phyloP scores from a whole-genome alignment of 2,113 vertebrate species.

The Erythrocercus mccallii region DNA sequence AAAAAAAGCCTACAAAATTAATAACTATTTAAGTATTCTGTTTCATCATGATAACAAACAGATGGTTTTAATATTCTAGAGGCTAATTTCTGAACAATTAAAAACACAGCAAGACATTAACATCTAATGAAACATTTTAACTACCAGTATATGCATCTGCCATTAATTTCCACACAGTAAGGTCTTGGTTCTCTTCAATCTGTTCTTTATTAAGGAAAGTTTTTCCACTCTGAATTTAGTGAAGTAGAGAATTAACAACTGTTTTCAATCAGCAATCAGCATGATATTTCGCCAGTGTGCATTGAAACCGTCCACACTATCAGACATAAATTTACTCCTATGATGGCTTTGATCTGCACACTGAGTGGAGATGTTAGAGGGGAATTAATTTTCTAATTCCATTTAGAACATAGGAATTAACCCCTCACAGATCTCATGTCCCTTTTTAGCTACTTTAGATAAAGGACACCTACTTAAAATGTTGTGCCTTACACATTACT shows the following conservation, averaged over 20 bases:
- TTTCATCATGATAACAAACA: constrained; percentile 93
- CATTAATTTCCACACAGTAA: constrained; percentile 94
- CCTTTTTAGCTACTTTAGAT: constrained; percentile 6
- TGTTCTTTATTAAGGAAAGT: constrained; percentile 91
- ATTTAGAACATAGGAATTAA: constrained; percentile 58
- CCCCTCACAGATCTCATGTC: constrained; percentile 26
- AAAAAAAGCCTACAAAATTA: constrained; percentile 78
- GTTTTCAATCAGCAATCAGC: constrained; percentile 95
- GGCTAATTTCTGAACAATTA: constrained; percentile 98
- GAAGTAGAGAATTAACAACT: constrained; percentile 97
- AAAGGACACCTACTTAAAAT: neutral
- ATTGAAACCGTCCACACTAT: constrained; percentile 76
- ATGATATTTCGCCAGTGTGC: constrained; percentile 77
- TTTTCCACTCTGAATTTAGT: constrained; percentile 88
- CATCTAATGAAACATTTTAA: constrained; percentile 99
- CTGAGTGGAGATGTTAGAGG: constrained; percentile 62
- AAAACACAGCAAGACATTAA: constrained; percentile 97
- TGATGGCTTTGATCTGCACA: constrained; percentile 76
- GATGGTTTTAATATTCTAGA: constrained; percentile 98
- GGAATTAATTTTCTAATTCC: constrained; percentile 62
- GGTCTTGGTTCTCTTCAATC: constrained; percentile 91
- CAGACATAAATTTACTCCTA: constrained; percentile 81
- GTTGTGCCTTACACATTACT: neutral
- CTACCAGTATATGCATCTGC: constrained; percentile 93
- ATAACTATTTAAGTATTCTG: constrained; percentile 86